Evolutionary conservation across 2,113 vertebrate genomes (phyloP).

Genomic region (Prunella himalayana): DNA sequence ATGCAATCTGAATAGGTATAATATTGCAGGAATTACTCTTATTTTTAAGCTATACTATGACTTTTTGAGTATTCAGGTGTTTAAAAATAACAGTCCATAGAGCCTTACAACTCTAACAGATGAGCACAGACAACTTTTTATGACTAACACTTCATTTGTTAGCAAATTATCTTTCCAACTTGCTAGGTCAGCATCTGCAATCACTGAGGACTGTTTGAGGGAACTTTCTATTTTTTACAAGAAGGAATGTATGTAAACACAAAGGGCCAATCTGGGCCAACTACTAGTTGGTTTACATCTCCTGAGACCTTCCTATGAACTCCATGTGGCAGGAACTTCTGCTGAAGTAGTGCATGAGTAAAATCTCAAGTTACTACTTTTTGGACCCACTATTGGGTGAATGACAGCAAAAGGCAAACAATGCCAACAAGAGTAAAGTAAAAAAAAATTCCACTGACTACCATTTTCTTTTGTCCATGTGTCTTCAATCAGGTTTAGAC

Average conservation of each 20-base stretch:
- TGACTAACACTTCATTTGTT: neutral
- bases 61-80: neutral
- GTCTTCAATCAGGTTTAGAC: neutral
- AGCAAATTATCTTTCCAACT: neutral
- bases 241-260: neutral
- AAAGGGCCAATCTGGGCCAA: neutral
- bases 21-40: neutral
- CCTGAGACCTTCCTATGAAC: neutral
- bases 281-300: neutral
- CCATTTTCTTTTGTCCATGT: conserved; percentile 13
- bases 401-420: neutral
- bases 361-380: conserved; percentile 30
- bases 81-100: neutral
- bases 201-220: neutral
- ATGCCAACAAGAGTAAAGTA: neutral
- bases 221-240: neutral
- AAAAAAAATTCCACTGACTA: neutral
- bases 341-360: neutral
- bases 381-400: neutral
- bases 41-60: neutral
- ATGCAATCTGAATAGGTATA: neutral
- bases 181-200: neutral
- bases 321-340: neutral
- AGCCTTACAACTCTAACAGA: neutral
- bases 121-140: neutral